Evolutionary conservation across 2,888 invertebrate species (phyloP).

Genomic region (Drosophila anceps): DNA sequence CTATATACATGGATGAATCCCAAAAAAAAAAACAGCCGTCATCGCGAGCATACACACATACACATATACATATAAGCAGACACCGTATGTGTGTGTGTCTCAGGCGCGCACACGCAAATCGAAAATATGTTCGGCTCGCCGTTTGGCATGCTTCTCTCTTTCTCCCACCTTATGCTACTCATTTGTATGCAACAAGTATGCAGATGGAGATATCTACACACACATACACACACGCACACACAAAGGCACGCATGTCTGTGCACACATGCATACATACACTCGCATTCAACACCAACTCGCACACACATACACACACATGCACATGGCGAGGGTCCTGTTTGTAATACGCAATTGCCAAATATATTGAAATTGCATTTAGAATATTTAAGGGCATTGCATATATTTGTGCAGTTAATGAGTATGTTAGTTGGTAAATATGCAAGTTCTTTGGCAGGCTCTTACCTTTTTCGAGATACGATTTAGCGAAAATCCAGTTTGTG

Average conservation of each 20-base stretch:
- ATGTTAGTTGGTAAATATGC: constrained; percentile 18
- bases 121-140: constrained; percentile 55
- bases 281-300: too few relatives aligned
- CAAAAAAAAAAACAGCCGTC: constrained; percentile 52
- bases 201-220: constrained; percentile 61
- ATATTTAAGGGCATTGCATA: constrained; percentile 17
- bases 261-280: constrained; percentile 2
- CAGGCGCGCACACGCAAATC: constrained; percentile 66
- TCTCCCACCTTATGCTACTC: constrained; percentile 57
- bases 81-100: constrained; percentile 14
- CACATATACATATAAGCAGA: constrained; percentile 3
- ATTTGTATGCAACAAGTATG: constrained; percentile 77
- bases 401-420: constrained; percentile 15
- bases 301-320: constrained; percentile 14
- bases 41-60: constrained; percentile 32
- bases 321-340: constrained; percentile 46
- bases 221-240: constrained; percentile 19
- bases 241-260: constrained; percentile 13
- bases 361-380: constrained; percentile 3
- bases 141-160: constrained; percentile 50
- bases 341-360: constrained; percentile 53
- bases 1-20: constrained; percentile 46
- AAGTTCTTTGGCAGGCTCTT: constrained; percentile 64
- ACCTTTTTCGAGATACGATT: constrained; percentile 92
- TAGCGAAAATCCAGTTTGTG: constrained; percentile 89